Base-by-base conservation (phyloP, 2,797 vertebrate species). In the Anableps anableps region DNA sequence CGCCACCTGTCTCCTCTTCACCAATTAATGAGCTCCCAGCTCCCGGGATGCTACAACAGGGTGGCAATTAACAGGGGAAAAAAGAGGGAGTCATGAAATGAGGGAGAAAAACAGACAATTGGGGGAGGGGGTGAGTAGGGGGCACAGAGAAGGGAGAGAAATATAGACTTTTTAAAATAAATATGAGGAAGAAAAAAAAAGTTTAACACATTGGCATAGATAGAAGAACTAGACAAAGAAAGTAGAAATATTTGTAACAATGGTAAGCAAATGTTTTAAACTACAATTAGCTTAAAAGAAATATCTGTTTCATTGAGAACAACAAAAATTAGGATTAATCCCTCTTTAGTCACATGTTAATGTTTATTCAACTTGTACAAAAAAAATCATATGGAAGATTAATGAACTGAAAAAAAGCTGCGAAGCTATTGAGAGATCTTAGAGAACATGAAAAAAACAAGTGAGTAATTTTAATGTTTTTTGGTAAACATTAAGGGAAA, bases 1-100 rank as follows among this genome's bases (percentile, higher is more conserved):
- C 91, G 85, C 96, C 97, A 96, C 94, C 93, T 94, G 93, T 94
- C 93, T 95, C 92, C 92, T 90, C 90, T 91, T 91, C 86, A 93
- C 85, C 89, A 92, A 93, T 94, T 94, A 94, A 93, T 93, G 93
- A 94, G 93, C 87, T 88, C 89, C 88, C 77, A 53, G 89, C 90
- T 90, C 89, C 89, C 60, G 86, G 92, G 89, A 90, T 86, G 92
- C 87, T 91, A 88, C 89, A 88, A 87, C 89, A 84, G 92, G 90
- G 89, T 89, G 90, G 93, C 92, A 95, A 95, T 94, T 94, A 95
- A 92, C 83, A 91, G 84, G 76, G 84, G 74, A 80, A 83, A 88
- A 79, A 84, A 76, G 78, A 78, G 83, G 86, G 84, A 83, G 83
- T 62, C 71, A 75, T 87, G 81, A 92, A 89, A 89, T 76, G 87